Base-by-base conservation (phyloP, 2,888 invertebrate species). In the Hirtodrosophila alboralis region DNA sequence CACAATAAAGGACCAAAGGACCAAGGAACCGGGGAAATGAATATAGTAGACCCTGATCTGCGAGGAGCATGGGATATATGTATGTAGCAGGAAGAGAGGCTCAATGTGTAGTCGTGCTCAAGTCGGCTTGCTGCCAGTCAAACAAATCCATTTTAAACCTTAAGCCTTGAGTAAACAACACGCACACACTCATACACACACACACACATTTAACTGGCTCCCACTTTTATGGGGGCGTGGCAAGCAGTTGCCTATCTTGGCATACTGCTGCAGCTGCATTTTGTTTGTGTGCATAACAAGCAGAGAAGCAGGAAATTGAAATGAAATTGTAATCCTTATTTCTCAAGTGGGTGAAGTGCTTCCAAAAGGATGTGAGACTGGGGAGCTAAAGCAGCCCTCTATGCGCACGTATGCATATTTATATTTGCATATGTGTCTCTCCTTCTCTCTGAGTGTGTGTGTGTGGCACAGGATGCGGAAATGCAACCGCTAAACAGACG, bases 81-180 rank as follows among this genome's bases (percentile, higher is more conserved):
- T n/a, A n/a, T n/a, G n/a, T n/a, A n/a, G n/a, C n/a, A n/a, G 38
- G 12, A 5, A 4, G 4, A 4, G 21, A 37, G 51, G 36, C 27
- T 47, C 75, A 44, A 49, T 43, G 51, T 70, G 79, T 41, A 53
- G 57, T 61, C 74, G 53, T 61, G 65, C 67, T 67, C 64, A 74
- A 83, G 86, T 66, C 80, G 75, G 84, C 74, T 73, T 49, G 65
- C 74, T 80, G 77, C 74, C 75, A 83, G 79, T 85, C 79, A 80
- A 85, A 75, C 86, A 80, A 80, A 85, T 85, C 86, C 80, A 85
- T 79, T 83, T 74, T 75, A 83, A 83, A 69, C 75, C 84, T 69
- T 85, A 85, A 80, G 75, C 69, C 86, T 69, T 78, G 66, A 65
- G 84, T 83, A 85, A 85, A 83, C 86, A 80, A 79, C 84, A 75